phyloP scores from a whole-genome alignment of 2,888 invertebrate species.

The Agrochola circellaris region DNA sequence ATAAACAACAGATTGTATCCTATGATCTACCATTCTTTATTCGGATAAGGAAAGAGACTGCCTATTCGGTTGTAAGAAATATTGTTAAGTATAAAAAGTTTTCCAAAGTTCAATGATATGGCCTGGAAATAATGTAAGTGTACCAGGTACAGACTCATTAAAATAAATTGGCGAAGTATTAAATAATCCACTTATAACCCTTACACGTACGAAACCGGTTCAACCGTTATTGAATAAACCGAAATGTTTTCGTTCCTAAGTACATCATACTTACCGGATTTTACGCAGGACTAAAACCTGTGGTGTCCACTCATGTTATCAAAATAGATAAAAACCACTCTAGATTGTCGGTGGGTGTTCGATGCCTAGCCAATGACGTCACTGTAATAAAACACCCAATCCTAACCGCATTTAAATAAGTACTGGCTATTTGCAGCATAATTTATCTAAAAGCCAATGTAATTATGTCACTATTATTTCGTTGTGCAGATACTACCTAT shows the following conservation, averaged over 20 bases:
- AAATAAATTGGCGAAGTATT: constrained; percentile 59
- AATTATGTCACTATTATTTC: constrained; percentile 19
- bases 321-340: constrained; percentile 81
- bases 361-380: constrained; percentile 72
- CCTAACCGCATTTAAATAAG: constrained; percentile 64
- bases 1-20: constrained; percentile 50
- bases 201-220: constrained; percentile 53
- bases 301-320: constrained; percentile 79
- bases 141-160: constrained; percentile 52
- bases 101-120: constrained; percentile 41
- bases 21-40: constrained; percentile 18
- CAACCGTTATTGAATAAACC: constrained; percentile 64
- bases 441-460: constrained; percentile 15
- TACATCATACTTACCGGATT: constrained; percentile 68
- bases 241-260: constrained; percentile 62
- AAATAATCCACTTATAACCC: constrained; percentile 56
- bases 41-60: constrained; percentile 19
- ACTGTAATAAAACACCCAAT: constrained; percentile 69
- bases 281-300: constrained; percentile 74
- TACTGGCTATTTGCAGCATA: constrained; percentile 48
- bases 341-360: constrained; percentile 77
- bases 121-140: constrained; percentile 45
- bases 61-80: neutral
- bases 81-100: neutral
- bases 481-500: constrained; percentile 15